These are phyloP conservation scores for Pristis pectinata DNA, from an alignment of 2,797 vertebrate genomes.

Conservation along the genomic window DNA sequence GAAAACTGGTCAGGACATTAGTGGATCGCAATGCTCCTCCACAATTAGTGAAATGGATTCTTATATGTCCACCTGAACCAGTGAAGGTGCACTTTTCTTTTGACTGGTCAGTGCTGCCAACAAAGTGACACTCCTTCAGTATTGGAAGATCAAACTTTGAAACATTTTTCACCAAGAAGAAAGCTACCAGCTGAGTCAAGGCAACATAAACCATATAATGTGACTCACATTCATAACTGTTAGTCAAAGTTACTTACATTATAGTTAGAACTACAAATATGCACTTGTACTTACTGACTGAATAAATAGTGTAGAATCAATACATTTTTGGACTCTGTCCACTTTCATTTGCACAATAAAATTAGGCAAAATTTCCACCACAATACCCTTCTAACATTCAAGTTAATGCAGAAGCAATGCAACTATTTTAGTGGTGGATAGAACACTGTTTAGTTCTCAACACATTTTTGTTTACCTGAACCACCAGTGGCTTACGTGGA, in stretches of 20 bases:
- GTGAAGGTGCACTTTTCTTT: not conserved
- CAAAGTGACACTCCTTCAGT: not conserved
- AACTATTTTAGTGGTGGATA: not conserved
- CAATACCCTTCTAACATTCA: not conserved
- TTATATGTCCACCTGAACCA: not conserved
- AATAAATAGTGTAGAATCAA: not conserved
- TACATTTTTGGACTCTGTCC: not conserved
- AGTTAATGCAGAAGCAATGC: not conserved
- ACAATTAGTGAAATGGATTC: not conserved
- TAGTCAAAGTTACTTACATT: not conserved
- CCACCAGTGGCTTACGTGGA: slow-evolving; percentile 86
- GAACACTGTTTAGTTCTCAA: not conserved
- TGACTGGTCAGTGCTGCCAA: not conserved
- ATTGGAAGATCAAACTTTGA: not conserved
- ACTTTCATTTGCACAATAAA: not conserved
- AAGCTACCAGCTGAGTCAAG: not conserved
- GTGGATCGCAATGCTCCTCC: not conserved
- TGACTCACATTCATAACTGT: not conserved
- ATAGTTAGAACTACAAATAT: not conserved
- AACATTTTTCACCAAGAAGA: not conserved
- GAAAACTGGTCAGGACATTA: not conserved
- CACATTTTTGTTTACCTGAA: slow-evolving; percentile 70
- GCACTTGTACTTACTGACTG: not conserved
- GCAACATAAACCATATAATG: not conserved
- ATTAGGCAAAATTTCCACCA: not conserved